These are phyloP conservation scores for Aelia acuminata DNA, from an alignment of 2,888 invertebrate species.

Conservation along the genomic window DNA sequence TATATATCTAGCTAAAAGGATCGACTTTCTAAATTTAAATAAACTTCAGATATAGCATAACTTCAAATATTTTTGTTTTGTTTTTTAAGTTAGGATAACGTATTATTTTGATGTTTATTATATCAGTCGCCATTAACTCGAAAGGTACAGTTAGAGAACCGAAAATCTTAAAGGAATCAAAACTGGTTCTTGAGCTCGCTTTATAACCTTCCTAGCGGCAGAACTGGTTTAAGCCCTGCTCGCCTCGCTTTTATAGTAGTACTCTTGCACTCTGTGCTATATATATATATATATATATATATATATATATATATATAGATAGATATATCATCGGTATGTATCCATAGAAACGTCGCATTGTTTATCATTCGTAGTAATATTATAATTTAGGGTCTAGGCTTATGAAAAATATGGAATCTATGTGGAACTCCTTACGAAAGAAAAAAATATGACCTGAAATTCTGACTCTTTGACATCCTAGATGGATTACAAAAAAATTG, in stretches of 20 bases:
- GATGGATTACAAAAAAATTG: no score
- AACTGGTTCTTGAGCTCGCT: neutral
- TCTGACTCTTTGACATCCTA: no score
- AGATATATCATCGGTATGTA: neutral
- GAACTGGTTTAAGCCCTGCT: conserved; percentile 8
- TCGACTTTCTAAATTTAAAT: neutral
- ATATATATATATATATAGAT: neutral
- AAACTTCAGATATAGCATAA: no score
- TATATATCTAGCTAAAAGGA: neutral
- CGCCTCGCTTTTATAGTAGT: neutral
- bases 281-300: neutral
- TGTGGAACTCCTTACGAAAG: no score
- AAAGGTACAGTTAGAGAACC: conserved; percentile 13
- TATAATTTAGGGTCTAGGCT: no score
- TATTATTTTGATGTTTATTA: neutral
- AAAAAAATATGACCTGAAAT: no score
- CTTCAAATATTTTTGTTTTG: neutral
- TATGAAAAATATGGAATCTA: no score
- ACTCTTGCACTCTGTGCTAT: neutral
- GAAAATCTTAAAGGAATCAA: neutral
- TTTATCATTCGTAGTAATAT: no score
- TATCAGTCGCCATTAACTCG: neutral
- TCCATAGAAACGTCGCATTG: no score
- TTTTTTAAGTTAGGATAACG: neutral
- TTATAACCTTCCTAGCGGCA: conserved; percentile 9